Percentiles rank a stretch among this genome's conserved stretches.
Conservation (phyloP, 2,797 vertebrate species). For the Aratinga solstitialis region DNA sequence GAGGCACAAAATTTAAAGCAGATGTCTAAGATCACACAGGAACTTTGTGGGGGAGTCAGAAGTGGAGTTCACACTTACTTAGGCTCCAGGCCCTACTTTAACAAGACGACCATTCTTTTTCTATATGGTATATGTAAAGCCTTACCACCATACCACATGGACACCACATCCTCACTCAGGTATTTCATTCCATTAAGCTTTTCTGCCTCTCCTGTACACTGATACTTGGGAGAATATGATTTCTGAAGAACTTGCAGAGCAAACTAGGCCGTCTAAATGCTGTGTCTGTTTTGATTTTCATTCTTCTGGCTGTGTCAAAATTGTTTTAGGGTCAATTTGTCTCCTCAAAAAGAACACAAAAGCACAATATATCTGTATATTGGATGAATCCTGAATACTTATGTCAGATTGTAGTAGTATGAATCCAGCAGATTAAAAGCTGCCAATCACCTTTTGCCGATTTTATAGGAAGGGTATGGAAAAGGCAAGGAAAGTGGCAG, state of each 20-base stretch:
- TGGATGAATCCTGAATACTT: neutral
- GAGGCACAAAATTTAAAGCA: neutral
- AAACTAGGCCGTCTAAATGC: neutral
- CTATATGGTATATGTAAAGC: neutral
- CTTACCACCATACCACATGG: fast-evolving
- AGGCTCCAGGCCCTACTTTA: neutral
- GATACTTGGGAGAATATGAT: neutral
- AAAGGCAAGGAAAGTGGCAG: neutral
- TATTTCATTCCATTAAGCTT: neutral
- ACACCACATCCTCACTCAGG: neutral
- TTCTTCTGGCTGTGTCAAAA: neutral
- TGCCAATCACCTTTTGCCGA: neutral
- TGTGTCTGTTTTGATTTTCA: neutral
- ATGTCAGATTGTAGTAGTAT: neutral
- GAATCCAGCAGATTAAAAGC: neutral
- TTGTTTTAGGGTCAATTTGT: neutral
- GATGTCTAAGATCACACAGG: neutral
- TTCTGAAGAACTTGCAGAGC: neutral
- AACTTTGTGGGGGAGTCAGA: neutral
- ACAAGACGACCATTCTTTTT: fast-evolving
- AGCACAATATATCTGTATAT: neutral
- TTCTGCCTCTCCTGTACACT: neutral
- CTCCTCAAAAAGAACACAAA: neutral
- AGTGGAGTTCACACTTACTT: neutral
- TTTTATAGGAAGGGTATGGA: neutral